These are phyloP conservation scores for Hirtodrosophila duncani DNA, from an alignment of 2,888 invertebrate species.

Conservation along the genomic window DNA sequence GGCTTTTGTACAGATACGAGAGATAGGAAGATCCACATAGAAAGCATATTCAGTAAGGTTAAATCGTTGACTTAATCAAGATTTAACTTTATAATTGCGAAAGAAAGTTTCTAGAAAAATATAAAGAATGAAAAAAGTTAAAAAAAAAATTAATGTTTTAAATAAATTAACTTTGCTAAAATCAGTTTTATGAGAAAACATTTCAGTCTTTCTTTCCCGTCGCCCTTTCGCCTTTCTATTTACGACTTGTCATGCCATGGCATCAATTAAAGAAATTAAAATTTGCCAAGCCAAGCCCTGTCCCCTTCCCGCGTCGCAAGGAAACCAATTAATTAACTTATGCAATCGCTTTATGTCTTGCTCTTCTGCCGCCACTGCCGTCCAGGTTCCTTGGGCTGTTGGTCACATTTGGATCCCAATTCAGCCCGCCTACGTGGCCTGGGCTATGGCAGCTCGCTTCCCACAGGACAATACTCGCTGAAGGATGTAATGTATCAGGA, in stretches of 20 bases:
- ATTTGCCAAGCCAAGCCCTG: constrained; percentile 36
- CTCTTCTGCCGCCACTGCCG: constrained; percentile 16
- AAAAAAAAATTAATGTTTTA: no score
- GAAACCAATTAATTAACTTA: constrained; percentile 74
- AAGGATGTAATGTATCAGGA: constrained; percentile 87
- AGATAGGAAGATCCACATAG: no score
- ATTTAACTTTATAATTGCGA: no score
- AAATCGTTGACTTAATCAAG: no score
- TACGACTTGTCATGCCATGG: constrained; percentile 35
- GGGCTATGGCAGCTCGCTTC: constrained; percentile 80
- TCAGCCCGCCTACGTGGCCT: constrained; percentile 80
- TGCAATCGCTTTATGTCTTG: constrained; percentile 33
- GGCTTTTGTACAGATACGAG: no score
- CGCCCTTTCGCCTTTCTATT: constrained; percentile 27
- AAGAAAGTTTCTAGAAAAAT: no score
- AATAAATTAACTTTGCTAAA: no score
- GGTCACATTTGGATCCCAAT: constrained; percentile 81
- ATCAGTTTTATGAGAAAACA: no score
- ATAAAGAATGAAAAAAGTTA: no score
- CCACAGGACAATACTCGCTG: constrained; percentile 82
- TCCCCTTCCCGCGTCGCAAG: background rate
- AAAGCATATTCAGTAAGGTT: no score
- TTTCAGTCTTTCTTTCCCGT: no score
- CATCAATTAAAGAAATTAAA: constrained; percentile 76
- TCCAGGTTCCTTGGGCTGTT: constrained; percentile 82